Percentiles rank a stretch among this genome's conserved stretches.
Evolutionary conservation across 2,113 vertebrate species (phyloP).

Genomic region (Meles meles): DNA sequence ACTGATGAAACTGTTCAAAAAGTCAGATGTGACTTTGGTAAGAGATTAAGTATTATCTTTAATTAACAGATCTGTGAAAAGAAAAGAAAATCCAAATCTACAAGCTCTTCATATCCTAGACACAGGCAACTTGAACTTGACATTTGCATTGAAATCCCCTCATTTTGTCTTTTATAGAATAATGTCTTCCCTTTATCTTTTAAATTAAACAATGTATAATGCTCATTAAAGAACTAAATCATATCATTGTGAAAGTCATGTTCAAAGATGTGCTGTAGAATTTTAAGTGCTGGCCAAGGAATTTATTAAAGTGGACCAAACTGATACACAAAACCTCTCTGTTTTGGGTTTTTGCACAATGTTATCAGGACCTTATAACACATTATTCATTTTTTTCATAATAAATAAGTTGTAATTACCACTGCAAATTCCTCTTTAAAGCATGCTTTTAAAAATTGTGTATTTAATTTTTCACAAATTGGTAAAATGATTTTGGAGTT

Average conservation of each 20-base stretch:
- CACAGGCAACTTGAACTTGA: conserved; percentile 54
- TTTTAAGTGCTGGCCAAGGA: neutral
- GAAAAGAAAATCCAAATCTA: conserved; percentile 13
- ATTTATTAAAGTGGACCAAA: neutral
- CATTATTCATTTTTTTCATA: neutral
- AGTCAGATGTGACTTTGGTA: conserved; percentile 32
- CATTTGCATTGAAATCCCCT: conserved; percentile 32
- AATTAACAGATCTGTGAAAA: conserved; percentile 40
- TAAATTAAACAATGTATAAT: conserved; percentile 29
- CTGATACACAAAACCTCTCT: neutral
- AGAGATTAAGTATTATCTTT: conserved; percentile 49
- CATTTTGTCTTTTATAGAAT: conserved; percentile 39
- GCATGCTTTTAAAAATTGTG: neutral
- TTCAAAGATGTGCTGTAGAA: neutral
- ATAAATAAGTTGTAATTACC: neutral
- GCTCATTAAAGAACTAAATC: neutral
- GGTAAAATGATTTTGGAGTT: neutral
- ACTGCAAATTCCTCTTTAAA: neutral
- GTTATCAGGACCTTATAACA: neutral
- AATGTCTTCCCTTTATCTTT: conserved; percentile 35
- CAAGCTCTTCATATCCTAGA: conserved; percentile 2
- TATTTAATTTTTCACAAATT: neutral
- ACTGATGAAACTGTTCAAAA: neutral
- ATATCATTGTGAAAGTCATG: neutral
- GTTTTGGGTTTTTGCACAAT: neutral